phyloP scores from a whole-genome alignment of 1,140 invertebrate species.

The Riptortus pedestris region DNA sequence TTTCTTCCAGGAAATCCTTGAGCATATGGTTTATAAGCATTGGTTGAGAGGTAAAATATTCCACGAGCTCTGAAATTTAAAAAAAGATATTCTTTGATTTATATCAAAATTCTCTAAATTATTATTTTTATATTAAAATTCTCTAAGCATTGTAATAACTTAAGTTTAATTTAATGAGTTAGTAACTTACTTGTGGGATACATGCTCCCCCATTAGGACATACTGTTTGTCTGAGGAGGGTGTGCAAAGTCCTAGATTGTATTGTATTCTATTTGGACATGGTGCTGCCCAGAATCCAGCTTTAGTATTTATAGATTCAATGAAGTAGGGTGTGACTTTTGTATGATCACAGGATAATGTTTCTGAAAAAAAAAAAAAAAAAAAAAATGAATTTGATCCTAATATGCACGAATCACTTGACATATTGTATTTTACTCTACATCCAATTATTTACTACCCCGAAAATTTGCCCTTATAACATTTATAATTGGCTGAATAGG shows the following conservation, averaged over 20 bases:
- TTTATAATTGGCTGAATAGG: no score
- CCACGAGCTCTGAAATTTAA: conserved; percentile 55
- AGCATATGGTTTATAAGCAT: conserved; percentile 70
- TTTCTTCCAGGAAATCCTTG: conserved; percentile 58
- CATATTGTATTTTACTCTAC: not conserved
- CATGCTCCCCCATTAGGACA: conserved; percentile 72
- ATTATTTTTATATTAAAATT: not conserved
- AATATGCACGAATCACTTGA: not conserved
- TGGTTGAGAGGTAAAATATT: conserved; percentile 73
- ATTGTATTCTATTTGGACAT: conserved; percentile 66
- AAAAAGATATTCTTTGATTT: no score
- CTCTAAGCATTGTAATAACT: not conserved
- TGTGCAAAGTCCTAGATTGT: conserved; percentile 68
- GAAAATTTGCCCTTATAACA: no score
- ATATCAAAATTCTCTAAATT: not conserved
- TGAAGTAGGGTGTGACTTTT: conserved; percentile 77
- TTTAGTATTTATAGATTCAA: conserved; percentile 68
- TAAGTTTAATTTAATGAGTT: not conserved
- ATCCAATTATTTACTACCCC: no score
- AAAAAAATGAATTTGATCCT: not conserved
- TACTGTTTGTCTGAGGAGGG: conserved; percentile 59
- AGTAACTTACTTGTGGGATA: conserved; percentile 53
- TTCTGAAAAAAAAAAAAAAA: conserved; percentile 44
- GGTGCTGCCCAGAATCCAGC: conserved; percentile 71
- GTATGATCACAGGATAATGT: conserved; percentile 77